Evolutionary conservation across 2,888 invertebrate genomes (phyloP).

Genomic region (Eilema sororculum): DNA sequence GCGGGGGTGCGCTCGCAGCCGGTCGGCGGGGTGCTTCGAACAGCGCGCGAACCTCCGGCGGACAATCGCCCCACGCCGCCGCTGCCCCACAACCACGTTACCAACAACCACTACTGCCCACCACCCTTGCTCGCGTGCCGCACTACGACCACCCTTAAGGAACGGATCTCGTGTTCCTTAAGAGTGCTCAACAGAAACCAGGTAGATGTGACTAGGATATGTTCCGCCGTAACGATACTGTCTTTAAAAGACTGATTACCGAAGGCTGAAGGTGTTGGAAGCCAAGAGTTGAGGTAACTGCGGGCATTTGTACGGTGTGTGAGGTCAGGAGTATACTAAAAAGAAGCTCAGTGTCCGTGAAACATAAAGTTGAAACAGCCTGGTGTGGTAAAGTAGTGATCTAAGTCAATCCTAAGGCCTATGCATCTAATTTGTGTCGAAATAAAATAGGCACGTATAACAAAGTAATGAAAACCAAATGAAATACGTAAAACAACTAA

Average conservation of each 20-base stretch:
- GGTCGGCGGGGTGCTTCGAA: conserved; percentile 81
- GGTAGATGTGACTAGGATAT: conserved; percentile 71
- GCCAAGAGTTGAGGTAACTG: conserved; percentile 87
- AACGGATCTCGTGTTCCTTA: conserved; percentile 74
- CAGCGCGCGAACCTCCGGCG: conserved; percentile 86
- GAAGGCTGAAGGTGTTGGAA: conserved; percentile 84
- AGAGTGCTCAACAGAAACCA: conserved; percentile 74
- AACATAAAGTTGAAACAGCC: conserved; percentile 85
- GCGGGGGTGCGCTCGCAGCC: conserved; percentile 80
- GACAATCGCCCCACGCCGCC: conserved; percentile 82
- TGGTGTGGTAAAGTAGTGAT: conserved; percentile 85
- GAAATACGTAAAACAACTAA: conserved; percentile 81
- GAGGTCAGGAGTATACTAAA: conserved; percentile 86
- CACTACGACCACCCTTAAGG: conserved; percentile 77
- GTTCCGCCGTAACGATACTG: conserved; percentile 70
- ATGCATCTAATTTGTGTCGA: conserved; percentile 85
- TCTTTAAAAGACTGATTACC: conserved; percentile 71
- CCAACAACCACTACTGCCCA: conserved; percentile 76
- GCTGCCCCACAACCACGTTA: conserved; percentile 85
- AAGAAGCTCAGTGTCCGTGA: conserved; percentile 86
- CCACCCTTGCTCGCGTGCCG: conserved; percentile 70
- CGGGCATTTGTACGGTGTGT: conserved; percentile 87
- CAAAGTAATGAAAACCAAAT: conserved; percentile 69
- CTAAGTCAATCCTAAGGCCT: conserved; percentile 86
- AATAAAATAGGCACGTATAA: conserved; percentile 84